Conservation (phyloP, 2,113 vertebrate species). For the Anseranas semipalmata region DNA sequence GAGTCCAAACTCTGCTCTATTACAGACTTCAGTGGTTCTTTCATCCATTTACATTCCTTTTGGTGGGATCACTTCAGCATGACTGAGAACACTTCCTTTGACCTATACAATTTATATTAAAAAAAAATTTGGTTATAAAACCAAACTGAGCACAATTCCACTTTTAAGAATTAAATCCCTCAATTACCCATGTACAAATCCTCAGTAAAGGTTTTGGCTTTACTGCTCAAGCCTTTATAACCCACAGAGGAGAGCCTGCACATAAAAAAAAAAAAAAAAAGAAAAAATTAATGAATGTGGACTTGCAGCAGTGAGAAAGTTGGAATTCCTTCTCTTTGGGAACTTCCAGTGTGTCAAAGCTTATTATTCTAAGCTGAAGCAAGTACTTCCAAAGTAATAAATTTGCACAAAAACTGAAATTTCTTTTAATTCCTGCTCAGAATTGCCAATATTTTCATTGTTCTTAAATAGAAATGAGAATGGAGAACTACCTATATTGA, state of each 20-base stretch:
- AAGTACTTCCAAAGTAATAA: slow-evolving; percentile 43
- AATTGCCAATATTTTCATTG: neutral
- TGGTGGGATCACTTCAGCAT: neutral
- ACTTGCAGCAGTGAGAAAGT: slow-evolving; percentile 57
- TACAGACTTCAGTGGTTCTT: neutral
- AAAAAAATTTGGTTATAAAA: neutral
- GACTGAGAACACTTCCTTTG: slow-evolving; percentile 23
- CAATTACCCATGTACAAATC: slow-evolving; percentile 50
- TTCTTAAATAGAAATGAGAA: neutral
- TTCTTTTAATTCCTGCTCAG: neutral
- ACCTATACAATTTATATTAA: slow-evolving; percentile 21
- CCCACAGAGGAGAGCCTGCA: slow-evolving; percentile 45
- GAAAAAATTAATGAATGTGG: slow-evolving; percentile 61
- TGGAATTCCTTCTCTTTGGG: slow-evolving; percentile 58
- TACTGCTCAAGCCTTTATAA: slow-evolving; percentile 53
- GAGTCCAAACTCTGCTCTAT: neutral
- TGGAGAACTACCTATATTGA: neutral
- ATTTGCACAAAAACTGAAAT: neutral
- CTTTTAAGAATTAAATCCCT: slow-evolving; percentile 59
- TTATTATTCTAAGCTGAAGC: slow-evolving; percentile 49
- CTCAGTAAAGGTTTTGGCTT: slow-evolving; percentile 58
- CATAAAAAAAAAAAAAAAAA: slow-evolving; percentile 30
- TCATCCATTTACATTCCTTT: neutral
- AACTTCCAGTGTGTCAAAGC: slow-evolving; percentile 56
- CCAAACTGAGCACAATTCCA: slow-evolving; percentile 9